phyloP scores from a whole-genome alignment of 2,797 vertebrate species.

The Sarcoramphus papa region DNA sequence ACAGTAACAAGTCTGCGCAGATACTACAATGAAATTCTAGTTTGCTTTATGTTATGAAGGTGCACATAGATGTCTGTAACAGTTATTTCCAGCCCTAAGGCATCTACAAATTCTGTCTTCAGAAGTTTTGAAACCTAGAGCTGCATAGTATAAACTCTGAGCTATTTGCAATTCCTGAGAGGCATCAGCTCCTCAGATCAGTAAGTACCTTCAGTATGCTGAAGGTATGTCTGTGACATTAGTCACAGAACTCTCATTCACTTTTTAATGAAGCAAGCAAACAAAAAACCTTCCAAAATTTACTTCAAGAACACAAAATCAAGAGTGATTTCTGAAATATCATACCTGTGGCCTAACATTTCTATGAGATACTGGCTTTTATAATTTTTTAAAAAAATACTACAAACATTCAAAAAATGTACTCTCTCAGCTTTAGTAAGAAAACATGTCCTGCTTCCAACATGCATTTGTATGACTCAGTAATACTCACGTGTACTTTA shows the following conservation, averaged over 20 bases:
- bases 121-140: not conserved
- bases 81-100: not conserved
- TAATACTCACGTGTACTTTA: conserved; percentile 94
- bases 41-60: not conserved
- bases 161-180: not conserved
- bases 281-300: not conserved
- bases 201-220: not conserved
- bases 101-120: not conserved
- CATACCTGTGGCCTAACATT: not conserved
- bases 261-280: not conserved
- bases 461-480: not conserved
- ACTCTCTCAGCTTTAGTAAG: not conserved
- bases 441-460: not conserved
- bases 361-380: not conserved
- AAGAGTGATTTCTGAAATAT: not conserved
- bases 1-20: not conserved
- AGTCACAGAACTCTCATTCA: not conserved
- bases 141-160: not conserved
- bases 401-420: not conserved
- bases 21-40: not conserved
- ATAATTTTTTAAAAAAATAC: not conserved
- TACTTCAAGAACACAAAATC: not conserved
- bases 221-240: not conserved
- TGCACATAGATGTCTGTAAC: not conserved
- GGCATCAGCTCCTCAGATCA: not conserved